Base-by-base conservation (phyloP, 2,797 vertebrate species). In the Spinus pinus region DNA sequence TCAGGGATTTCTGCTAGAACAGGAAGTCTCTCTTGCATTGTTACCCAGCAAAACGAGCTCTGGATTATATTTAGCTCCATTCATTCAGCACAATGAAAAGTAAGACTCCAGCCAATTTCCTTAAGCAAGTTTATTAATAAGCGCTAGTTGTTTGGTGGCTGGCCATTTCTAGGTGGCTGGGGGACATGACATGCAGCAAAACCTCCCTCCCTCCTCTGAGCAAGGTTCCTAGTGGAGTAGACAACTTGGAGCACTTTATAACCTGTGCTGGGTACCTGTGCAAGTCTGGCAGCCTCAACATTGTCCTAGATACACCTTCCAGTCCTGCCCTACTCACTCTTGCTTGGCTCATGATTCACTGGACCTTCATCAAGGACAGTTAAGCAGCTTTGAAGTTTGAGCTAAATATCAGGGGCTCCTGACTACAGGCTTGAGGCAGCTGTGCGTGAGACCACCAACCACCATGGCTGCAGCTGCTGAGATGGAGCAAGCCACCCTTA, bases 61-160 rank as follows among this genome's bases (percentile, higher is more conserved):
- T 65, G 91, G 93, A 94, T 96, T 96, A 96, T 96, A 96, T 96
- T 96, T 96, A 96, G 94, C 81, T 81, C 91, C 77, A 93, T 96
- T 96, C 96, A 95, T 93, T 86, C 80, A 69, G 90, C 77, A 96
- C 94, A 96, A 95, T 84, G 91, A 90, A 79, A 94, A 95, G 65
- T 88, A 64, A 93, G 62, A 27, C 66, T 96, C 65, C 82, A 69
- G 94, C 90, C 93, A 96, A 90, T 93, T 95, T 95, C 95, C 85
- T 94, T 90, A 81, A 93, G 77, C 47, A 37, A 88, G 88, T 86
- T 93, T 94, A 91, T 94, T 94, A 96, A 92, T 93, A 96, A 94
- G 84, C 57, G 31, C 37, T 79, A 22, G 78, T 50, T 83, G 37
- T 31, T 93, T 70, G 61, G 75, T 82, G 79, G 44, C 60, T 73